Conservation (phyloP, 30 jellyfish, hydroid and myxozoan genomes). For the Chrysaora quinquecirrha region DNA sequence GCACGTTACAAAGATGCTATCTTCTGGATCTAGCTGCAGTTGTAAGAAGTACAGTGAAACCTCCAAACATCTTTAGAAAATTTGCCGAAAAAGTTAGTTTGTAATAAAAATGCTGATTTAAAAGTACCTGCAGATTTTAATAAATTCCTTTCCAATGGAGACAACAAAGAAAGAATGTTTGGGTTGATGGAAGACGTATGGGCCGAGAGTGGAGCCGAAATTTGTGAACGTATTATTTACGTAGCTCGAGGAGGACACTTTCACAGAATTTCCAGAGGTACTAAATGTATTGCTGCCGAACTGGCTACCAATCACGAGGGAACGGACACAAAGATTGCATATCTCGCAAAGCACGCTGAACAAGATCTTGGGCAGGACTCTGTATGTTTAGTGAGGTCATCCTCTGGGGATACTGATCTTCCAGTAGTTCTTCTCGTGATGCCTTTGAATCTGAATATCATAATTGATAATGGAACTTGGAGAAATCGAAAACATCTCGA, state of each 20-base stretch:
- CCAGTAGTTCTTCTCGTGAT: slow-evolving; percentile 11
- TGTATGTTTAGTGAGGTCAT: slow-evolving; percentile 5
- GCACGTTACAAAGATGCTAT: neutral
- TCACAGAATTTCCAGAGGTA: neutral
- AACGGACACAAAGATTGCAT: slow-evolving; percentile 34
- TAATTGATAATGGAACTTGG: neutral
- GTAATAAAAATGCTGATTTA: no score
- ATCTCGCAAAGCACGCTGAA: slow-evolving; percentile 52
- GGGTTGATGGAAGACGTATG: no score
- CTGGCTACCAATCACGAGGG: slow-evolving; percentile 1
- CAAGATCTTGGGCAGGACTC: slow-evolving; percentile 38
- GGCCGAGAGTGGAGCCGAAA: no score
- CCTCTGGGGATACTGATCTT: slow-evolving; percentile 17
- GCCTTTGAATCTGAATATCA: slow-evolving; percentile 2
- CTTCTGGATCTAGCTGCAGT: neutral
- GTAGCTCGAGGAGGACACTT: neutral
- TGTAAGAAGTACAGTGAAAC: neutral
- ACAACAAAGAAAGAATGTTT: no score
- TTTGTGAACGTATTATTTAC: no score
- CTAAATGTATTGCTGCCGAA: neutral
- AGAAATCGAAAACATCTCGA: neutral
- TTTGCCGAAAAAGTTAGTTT: neutral
- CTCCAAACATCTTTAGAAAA: neutral
- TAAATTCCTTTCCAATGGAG: no score
- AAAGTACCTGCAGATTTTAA: no score